Evolutionary conservation across 2,888 invertebrate species (phyloP).

Genomic region (Hypomecis punctinalis): DNA sequence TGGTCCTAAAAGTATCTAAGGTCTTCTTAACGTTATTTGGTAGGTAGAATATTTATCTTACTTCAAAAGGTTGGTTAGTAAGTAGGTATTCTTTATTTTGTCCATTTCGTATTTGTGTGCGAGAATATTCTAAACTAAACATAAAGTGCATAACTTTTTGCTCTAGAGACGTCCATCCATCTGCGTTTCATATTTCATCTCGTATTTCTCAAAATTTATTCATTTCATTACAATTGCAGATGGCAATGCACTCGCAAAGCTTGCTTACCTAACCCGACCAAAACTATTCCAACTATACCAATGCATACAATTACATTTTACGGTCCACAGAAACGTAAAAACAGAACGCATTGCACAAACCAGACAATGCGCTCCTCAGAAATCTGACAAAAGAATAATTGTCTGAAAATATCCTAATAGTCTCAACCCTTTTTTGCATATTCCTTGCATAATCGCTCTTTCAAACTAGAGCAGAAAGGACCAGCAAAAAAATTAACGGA

Average conservation of each 20-base stretch:
- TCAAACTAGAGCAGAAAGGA: conserved; percentile 79
- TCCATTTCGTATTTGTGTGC: neutral
- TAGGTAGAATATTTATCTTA: neutral
- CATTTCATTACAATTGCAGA: conserved; percentile 36
- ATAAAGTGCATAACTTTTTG: conserved; percentile 3
- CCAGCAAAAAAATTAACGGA: conserved; percentile 58
- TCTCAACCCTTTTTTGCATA: conserved; percentile 80
- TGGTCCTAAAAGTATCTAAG: too few relatives aligned
- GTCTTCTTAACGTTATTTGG: too few relatives aligned
- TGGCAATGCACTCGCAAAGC: conserved; percentile 38
- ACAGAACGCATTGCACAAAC: conserved; percentile 52
- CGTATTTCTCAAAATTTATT: conserved; percentile 27
- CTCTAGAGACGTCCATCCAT: conserved; percentile 3
- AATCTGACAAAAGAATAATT: conserved; percentile 56
- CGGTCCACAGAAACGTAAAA: conserved; percentile 42
- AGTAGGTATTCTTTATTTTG: neutral
- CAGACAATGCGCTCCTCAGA: conserved; percentile 58
- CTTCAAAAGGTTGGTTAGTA: too few relatives aligned
- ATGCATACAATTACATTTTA: conserved; percentile 53
- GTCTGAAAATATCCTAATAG: conserved; percentile 40
- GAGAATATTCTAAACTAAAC: conserved; percentile 4
- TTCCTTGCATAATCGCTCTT: conserved; percentile 79
- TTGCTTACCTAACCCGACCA: conserved; percentile 37
- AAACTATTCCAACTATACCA: conserved; percentile 31
- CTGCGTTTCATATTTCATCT: conserved; percentile 9